These are phyloP conservation scores for Scaptomyza reducta DNA, from an alignment of 2,888 invertebrate species.

Conservation along the genomic window DNA sequence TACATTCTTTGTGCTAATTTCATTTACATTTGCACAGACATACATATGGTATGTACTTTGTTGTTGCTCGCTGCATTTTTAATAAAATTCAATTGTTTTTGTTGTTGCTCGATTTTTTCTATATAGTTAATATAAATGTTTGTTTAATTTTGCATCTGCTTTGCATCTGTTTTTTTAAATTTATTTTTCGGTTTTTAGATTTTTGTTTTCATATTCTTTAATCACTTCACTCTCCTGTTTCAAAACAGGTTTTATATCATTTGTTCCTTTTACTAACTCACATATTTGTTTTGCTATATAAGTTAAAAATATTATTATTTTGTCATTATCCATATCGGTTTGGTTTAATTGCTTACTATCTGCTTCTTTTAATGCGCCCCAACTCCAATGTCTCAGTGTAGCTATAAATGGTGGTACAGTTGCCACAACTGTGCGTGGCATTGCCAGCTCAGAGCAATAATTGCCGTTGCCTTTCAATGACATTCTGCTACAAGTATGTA, in stretches of 20 bases:
- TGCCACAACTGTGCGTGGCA: constrained; percentile 17
- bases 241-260: constrained; percentile 14
- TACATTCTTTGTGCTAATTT: constrained; percentile 45
- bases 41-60: background rate
- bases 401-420: constrained; percentile 30
- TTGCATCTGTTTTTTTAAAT: constrained; percentile 9
- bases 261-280: background rate
- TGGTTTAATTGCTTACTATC: constrained; percentile 28
- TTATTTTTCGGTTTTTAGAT: background rate
- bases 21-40: constrained; percentile 6
- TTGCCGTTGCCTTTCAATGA: constrained; percentile 10
- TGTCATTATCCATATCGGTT: constrained; percentile 29
- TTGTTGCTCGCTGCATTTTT: constrained; percentile 5
- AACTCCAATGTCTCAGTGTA: constrained; percentile 72
- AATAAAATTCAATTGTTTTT: background rate
- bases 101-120: constrained; percentile 1
- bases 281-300: constrained; percentile 2
- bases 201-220: background rate
- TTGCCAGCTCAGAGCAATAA: constrained; percentile 10
- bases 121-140: background rate
- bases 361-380: constrained; percentile 75
- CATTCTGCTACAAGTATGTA: constrained; percentile 16
- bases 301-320: constrained; percentile 5
- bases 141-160: constrained; percentile 11
- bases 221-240: constrained; percentile 42